A percentile compares a stretch with the other conserved stretches of the same genome.
Evolutionary conservation across 2,113 vertebrate species (phyloP).

Genomic region (Menidia beryllina): DNA sequence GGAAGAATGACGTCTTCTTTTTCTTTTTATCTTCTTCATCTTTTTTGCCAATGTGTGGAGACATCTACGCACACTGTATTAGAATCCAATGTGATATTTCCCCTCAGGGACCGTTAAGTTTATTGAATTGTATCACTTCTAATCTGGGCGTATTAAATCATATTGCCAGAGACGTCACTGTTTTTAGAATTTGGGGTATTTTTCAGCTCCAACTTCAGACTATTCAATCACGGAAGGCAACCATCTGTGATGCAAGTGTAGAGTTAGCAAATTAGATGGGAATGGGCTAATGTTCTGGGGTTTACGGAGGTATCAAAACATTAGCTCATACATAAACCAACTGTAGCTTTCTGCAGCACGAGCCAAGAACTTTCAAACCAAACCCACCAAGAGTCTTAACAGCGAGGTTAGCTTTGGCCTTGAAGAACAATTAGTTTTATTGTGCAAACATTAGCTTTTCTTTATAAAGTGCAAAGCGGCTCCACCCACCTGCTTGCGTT

Average conservation of each 20-base stretch:
- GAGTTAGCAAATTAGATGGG: not conserved
- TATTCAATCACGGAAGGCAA: not conserved
- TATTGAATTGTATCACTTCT: not conserved
- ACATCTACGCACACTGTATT: not conserved
- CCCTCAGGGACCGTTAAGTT: not conserved
- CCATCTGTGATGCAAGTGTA: not conserved
- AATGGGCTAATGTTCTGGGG: no score
- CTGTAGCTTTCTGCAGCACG: no score
- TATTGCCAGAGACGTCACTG: not conserved
- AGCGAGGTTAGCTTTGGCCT: not conserved
- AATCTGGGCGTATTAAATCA: not conserved
- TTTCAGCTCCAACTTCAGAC: no score
- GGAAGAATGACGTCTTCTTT: not conserved
- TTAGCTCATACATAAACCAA: no score
- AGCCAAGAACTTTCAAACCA: no score
- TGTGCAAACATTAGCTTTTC: not conserved
- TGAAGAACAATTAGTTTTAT: not conserved
- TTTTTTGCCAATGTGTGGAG: no score
- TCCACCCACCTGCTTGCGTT: slow-evolving; percentile 92
- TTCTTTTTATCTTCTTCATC: no score
- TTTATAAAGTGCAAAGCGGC: not conserved
- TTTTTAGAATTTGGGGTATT: no score
- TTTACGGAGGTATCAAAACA: no score
- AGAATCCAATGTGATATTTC: not conserved
- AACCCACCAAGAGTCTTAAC: not conserved